Evolutionary conservation across 35 echinoderm and acorn worm species (phyloP), one percentile per base, ranked within the genome.

Genomic region (Apostichopus japonicus): DNA sequence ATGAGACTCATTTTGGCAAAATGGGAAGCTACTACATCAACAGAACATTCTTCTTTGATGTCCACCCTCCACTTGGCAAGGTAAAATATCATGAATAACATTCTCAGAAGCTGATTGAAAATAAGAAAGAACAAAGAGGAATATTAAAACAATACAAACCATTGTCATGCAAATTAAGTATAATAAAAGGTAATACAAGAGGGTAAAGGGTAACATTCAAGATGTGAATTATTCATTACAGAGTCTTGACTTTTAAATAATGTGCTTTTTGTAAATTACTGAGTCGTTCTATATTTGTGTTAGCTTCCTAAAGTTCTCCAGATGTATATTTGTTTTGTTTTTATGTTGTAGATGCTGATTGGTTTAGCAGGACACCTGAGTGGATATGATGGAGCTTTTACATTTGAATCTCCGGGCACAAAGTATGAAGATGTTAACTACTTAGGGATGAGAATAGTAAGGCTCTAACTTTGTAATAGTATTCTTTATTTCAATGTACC

Each of bases 1-100:
- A 98, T 98, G 97, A 98, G 79, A 98, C 97, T 78, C 97, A 98
- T 75, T 98, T 98, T 96, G 97, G 97, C 52, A 98, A 98, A 81
- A 98, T 98, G 97, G 97, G 94, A 23, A 98, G 97, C 83, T 98
- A 94, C 81, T 98, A 98, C 62, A 98, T 98, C 86, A 98, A 98
- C 87, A 94, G 97, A 87, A 96, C 95, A 90, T 98, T 98, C 62
- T 98, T 98, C 78, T 98, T 98, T 96, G 97, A 98, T 96, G 97
- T 98, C 6, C 97, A 98, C 89, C 97, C 97, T 22, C 97, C 97
- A 27, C 87, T 98, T 72, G 97, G 97, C 88, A 98, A 98, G 97
- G 95, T 96, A 93, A 59, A 59, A 86, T 44, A 44, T 44, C 33
- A 44, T 44, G 3, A 44, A 44, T 44, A 44, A 44, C 33, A 44